Base-by-base conservation (phyloP, 1,140 invertebrate genomes). In the Drosophila ercepeae region DNA sequence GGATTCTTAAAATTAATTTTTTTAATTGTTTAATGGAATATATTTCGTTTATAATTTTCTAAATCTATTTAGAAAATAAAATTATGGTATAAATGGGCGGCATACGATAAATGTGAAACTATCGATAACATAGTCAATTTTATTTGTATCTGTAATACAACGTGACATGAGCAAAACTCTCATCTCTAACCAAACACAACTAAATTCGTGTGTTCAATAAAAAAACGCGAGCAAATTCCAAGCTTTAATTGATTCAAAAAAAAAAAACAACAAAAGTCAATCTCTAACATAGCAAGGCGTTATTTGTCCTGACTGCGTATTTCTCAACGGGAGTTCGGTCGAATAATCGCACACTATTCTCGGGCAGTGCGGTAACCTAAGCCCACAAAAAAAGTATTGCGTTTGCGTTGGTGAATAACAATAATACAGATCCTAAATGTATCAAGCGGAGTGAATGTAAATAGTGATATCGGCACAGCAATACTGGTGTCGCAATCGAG, bases 381-480 rank as follows among this genome's bases (percentile, higher is more conserved):
- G 29, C 29, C 29, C 29, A 32, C 29, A n/a, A 64, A 64, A 61
- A 64, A 64, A 64, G n/a, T n/a, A n/a, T n/a, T n/a, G n/a, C 21
- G 60, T 61, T 64, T 64, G 55, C 60, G 60, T 64, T 64, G 51
- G 51, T 54, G 60, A 61, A 64, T 54, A 64, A 64, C 59, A 64
- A 64, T 64, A 64, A 64, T 61, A 64, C 41, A 61, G 46, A 61
- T 39, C 42, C 16, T 61, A 27, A 64, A 64, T 64, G 60, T 41
- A 61, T 29, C 42, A 16, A 25, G 45, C 29, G 29, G 42, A 61
- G 16, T 27, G 19, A 16, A 25, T 48, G 60, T 46, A 39, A 60
- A 48, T 46, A 39, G 42, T 48, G 41, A 61, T 61, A 48, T 48
- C 13, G 14, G 3, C 19, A 27, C 13, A 11, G 3, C 19, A 27